A percentile compares a stretch with the other conserved stretches of the same genome.
Conservation (phyloP, 2,888 invertebrate genomes). For the Cheilosia pagana region DNA sequence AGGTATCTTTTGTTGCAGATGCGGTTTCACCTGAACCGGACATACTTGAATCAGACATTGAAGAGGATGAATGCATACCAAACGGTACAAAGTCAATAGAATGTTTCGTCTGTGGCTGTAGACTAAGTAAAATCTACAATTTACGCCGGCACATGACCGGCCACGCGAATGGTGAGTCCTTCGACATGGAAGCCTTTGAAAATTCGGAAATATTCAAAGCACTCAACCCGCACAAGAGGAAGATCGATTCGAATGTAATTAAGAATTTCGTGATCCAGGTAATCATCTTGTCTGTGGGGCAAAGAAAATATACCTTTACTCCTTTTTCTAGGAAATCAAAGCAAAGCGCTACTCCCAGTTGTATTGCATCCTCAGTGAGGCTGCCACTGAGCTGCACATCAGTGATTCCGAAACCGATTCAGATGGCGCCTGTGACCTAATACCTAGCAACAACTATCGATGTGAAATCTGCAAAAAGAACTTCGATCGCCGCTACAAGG, state of each 20-base stretch:
- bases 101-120: constrained; percentile 73
- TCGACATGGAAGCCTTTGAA: constrained; percentile 57
- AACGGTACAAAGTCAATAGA: constrained; percentile 73
- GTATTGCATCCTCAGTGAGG: constrained; percentile 75
- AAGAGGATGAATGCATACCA: constrained; percentile 75
- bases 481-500: constrained; percentile 75
- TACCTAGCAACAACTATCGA: constrained; percentile 73
- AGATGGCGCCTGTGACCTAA: constrained; percentile 53
- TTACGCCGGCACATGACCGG: constrained; percentile 65
- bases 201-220: constrained; percentile 63
- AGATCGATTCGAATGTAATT: constrained; percentile 73
- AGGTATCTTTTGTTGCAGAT: background rate
- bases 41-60: constrained; percentile 53
- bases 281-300: background rate
- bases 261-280: constrained; percentile 71
- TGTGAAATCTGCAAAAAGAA: constrained; percentile 72
- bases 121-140: constrained; percentile 72
- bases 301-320: background rate
- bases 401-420: constrained; percentile 76
- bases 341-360: constrained; percentile 75
- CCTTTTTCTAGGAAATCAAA: constrained; percentile 55
- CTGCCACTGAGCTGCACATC: constrained; percentile 71
- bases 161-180: constrained; percentile 48
- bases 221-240: constrained; percentile 73
- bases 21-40: background rate